Conservation (phyloP, 2,113 vertebrate genomes). For the Atrichornis clamosus region DNA sequence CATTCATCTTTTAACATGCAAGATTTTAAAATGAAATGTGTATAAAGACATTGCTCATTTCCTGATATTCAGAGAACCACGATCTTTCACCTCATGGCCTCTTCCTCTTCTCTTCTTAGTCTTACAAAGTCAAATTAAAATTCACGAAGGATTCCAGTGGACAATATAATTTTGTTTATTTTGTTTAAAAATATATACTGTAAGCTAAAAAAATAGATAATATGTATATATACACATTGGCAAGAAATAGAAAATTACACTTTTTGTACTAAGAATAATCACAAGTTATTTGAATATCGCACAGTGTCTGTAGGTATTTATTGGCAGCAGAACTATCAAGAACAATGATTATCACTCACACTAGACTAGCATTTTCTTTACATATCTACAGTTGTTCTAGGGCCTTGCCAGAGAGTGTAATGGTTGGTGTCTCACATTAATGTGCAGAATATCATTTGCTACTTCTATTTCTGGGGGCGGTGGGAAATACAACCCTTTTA, state of each 20-base stretch:
- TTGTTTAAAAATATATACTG: slow-evolving; percentile 54
- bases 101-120: neutral
- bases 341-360: neutral
- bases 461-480: neutral
- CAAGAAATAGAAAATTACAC: slow-evolving; percentile 11
- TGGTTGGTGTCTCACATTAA: neutral
- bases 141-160: neutral
- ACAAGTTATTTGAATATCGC: neutral
- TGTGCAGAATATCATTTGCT: neutral
- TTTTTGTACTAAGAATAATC: neutral
- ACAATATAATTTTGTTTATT: neutral
- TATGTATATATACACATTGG: neutral
- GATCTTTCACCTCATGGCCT: neutral
- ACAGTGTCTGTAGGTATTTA: neutral
- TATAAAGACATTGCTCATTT: neutral
- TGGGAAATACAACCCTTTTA: neutral
- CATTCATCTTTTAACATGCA: neutral
- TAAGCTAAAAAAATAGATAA: slow-evolving; percentile 14
- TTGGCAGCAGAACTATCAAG: neutral
- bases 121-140: neutral
- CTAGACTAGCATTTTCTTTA: neutral
- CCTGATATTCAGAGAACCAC: neutral
- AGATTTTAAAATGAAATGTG: neutral
- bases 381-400: neutral
- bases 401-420: neutral